Percentiles rank a stretch among this genome's conserved stretches.
These are phyloP conservation scores for Styela clava DNA, from an alignment of 23 tunicate species.

Conservation along the genomic window DNA sequence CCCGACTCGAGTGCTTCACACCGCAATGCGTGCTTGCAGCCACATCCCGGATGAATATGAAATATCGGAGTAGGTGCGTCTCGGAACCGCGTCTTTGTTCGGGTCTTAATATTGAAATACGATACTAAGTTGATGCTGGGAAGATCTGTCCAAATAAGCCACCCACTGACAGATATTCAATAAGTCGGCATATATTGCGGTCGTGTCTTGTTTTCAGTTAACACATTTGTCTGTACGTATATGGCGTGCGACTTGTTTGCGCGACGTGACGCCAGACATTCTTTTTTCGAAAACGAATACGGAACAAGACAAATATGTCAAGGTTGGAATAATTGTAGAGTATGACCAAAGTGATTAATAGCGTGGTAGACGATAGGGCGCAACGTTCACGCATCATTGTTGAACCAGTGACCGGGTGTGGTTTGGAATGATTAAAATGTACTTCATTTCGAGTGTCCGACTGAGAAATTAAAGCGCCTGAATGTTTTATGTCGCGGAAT, in stretches of 20 bases:
- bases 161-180: neutral
- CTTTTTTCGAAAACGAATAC: neutral
- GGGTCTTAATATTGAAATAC: neutral
- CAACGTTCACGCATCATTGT: neutral
- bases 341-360: neutral
- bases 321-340: neutral
- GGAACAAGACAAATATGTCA: neutral
- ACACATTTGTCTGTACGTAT: neutral
- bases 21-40: neutral
- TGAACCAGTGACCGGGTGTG: neutral
- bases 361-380: neutral
- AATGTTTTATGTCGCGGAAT: neutral
- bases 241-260: neutral
- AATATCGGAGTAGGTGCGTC: neutral
- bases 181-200: neutral
- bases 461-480: neutral
- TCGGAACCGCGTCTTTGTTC: neutral
- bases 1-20: neutral
- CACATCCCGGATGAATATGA: neutral
- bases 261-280: neutral
- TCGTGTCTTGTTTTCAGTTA: neutral
- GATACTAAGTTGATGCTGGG: neutral
- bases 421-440: neutral
- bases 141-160: neutral
- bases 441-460: neutral